Percentiles rank a stretch among this genome's conserved stretches.
Conservation (phyloP, 2,113 vertebrate genomes). For the Clarias macrocephalus region DNA sequence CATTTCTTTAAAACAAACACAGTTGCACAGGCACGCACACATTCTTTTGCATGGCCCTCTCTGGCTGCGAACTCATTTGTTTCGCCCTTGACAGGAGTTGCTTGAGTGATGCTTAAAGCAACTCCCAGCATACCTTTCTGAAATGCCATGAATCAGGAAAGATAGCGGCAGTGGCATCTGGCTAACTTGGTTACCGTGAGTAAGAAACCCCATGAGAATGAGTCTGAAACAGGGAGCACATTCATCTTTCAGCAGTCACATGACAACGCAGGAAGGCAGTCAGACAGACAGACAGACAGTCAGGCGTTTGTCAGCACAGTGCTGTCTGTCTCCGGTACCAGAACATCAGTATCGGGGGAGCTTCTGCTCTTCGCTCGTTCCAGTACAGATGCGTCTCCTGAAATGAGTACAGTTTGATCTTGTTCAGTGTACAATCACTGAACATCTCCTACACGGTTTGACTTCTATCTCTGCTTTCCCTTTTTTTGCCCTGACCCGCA, state of each 20-base stretch:
- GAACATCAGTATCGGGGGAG: constrained; percentile 6
- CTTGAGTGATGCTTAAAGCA: constrained; percentile 61
- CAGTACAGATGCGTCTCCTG: not conserved
- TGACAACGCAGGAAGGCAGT: constrained; percentile 4
- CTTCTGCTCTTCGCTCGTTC: constrained; percentile 10
- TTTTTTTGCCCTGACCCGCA: not conserved
- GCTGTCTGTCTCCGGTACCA: not conserved
- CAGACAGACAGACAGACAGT: no score
- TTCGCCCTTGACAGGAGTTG: constrained; percentile 55
- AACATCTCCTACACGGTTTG: constrained; percentile 37
- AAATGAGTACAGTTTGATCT: constrained; percentile 3
- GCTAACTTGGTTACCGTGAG: constrained; percentile 46
- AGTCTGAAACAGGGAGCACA: constrained; percentile 26
- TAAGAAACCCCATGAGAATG: constrained; percentile 41
- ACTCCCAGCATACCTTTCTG: constrained; percentile 64
- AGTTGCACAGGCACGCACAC: not conserved
- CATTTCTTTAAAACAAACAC: constrained; percentile 6
- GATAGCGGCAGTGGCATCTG: constrained; percentile 56
- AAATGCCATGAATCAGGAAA: constrained; percentile 41
- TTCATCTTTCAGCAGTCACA: constrained; percentile 28
- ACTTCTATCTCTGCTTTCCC: constrained; percentile 58
- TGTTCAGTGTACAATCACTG: not conserved
- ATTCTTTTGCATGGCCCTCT: constrained; percentile 66
- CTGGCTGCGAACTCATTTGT: constrained; percentile 57
- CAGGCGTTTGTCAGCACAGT: not conserved